Percentiles rank a stretch among this genome's conserved stretches.
Evolutionary conservation across 2,888 invertebrate genomes (phyloP).

Genomic region (Callyntrura guangdongensis): DNA sequence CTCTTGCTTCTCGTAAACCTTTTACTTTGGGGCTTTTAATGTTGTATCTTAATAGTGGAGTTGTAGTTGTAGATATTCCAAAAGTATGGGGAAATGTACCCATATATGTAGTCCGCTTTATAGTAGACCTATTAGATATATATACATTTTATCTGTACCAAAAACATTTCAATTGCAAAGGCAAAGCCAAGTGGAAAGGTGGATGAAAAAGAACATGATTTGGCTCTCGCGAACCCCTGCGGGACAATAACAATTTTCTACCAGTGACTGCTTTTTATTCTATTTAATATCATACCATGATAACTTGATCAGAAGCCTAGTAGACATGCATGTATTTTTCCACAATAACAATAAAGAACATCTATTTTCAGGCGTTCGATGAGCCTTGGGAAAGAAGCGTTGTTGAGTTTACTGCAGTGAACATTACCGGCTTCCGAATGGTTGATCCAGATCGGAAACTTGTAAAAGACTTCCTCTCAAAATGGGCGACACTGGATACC

Average conservation of each 20-base stretch:
- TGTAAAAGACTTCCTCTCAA: constrained; percentile 94
- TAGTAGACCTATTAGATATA: too few species aligned
- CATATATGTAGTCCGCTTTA: neutral
- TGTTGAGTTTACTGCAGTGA: constrained; percentile 96
- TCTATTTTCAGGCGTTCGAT: constrained; percentile 93
- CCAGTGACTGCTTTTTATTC: constrained; percentile 76
- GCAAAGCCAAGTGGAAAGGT: constrained; percentile 37
- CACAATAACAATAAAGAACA: constrained; percentile 10
- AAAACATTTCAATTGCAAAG: constrained; percentile 64
- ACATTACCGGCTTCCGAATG: constrained; percentile 98
- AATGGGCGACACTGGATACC: constrained; percentile 94
- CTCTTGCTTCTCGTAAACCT: constrained; percentile 1
- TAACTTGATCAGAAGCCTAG: constrained; percentile 51
- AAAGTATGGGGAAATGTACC: neutral
- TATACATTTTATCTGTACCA: neutral
- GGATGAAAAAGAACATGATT: constrained; percentile 72
- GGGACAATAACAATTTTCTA: constrained; percentile 76
- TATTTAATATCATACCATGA: constrained; percentile 54
- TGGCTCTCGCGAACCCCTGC: constrained; percentile 77
- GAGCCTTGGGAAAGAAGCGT: constrained; percentile 93
- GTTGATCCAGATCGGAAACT: constrained; percentile 93
- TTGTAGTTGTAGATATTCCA: neutral
- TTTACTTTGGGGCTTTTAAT: constrained; percentile 1
- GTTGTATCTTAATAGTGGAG: neutral
- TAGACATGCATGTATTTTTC: constrained; percentile 29